Base-by-base conservation (phyloP, 2,888 invertebrate species). In the Charanyca ferruginea region DNA sequence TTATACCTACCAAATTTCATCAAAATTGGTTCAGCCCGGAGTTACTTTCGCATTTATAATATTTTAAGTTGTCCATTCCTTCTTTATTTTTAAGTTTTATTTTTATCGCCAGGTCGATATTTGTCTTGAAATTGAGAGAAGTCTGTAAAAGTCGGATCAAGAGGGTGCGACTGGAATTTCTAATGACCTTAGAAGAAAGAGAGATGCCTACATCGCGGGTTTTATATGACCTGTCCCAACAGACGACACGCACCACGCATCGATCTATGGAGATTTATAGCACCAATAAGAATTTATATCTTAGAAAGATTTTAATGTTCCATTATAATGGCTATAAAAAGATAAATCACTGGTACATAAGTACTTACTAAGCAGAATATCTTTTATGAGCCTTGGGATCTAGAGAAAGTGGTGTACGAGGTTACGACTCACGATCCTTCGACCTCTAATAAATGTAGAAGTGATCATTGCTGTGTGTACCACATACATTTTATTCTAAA, bases 381-480 rank as follows among this genome's bases (percentile, higher is more conserved):
- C 9, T 67, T 58, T 58, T 74, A 73, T 55, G 20, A 64, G 66
- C 38, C 52, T 38, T n/a, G 73, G 53, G 62, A 54, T 66, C n/a
- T 57, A 35, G 80, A 64, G 80, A 79, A 76, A 77, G 85, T 81
- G 48, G 49, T 74, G 44, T 62, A 28, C 35, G 25, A 42, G 58
- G 67, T 68, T 73, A 73, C 48, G 58, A 32, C 55, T 38, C 51
- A 38, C 57, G 59, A 68, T 79, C 70, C 71, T 77, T 71, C 45
- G 51, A 66, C 62, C 74, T 77, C 42, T 42, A 28, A 44, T 28
- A 42, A 20, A 41, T 55, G 16, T 38, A 28, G 35, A 13, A 55
- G 13, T 48, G 25, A 51, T 18, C 20, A 32, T 28, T 53, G 32
- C 5, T 41, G 3, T 18, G 35, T 52, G 6, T 16, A 16, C 2